Evolutionary conservation across 1,140 invertebrate species (phyloP), one percentile per base, ranked within the genome.

Genomic region (Rhagoletis pomonella): DNA sequence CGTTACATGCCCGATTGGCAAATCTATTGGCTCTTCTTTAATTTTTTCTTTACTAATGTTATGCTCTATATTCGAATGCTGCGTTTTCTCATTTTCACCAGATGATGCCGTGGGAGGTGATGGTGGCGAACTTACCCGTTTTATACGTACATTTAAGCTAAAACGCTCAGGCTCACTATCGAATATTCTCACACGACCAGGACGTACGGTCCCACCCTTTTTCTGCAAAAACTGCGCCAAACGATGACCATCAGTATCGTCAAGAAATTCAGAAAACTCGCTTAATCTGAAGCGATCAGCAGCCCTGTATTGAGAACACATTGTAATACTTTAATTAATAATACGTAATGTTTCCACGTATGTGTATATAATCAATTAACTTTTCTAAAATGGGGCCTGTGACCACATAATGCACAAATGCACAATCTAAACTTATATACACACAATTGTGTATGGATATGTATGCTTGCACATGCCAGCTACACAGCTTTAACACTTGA

Each of bases 141-240:
- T 81, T 50, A 81, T 44, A 19, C 47, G 87, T 58, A 88, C 87
- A 19, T 88, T 47, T 4, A 88, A 39, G 17, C 86, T 88, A 60
- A 87, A 85, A 1, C 73, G 44, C 17, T 62, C 29, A 9, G 86
- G 47, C 39, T 84, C 62, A 73, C 19, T 14, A 39, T 87, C 50
- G n/a, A 84, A n/a, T 50, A 87, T 87, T 3, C 84, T 29, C 29
- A 12, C 7, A 60, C 39, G 59, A 60, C 81, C 59, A 29, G 39
- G 12, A 12, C 59, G 62, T 39, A 85, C 58, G 10, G 50, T 7
- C 3, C 86, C 88, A 17, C 87, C 59, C 47, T 84, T 87, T 29
- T 87, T 81, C 60, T 85, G 60, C 14, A 88, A 64, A 19, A 87
- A 88, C 39, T 88, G 73, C 17, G 88, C 88, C 55, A 88, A 55